Conservation (phyloP, 2,797 vertebrate species). For the Melopsittacus undulatus region DNA sequence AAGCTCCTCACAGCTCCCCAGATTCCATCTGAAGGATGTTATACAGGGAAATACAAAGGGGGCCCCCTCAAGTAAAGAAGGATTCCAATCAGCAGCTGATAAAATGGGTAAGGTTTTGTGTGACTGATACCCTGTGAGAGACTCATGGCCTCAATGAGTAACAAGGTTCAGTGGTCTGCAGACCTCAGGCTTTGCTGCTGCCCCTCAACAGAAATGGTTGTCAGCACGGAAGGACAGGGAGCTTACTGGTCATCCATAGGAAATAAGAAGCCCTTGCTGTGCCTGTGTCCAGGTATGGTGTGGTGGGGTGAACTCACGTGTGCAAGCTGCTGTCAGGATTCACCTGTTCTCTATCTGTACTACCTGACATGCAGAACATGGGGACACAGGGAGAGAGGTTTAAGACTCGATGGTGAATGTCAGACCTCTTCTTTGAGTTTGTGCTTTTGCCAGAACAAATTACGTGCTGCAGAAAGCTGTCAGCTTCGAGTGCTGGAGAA, state of each 20-base stretch:
- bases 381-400: fast-evolving
- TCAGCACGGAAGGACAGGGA: not conserved
- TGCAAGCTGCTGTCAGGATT: not conserved
- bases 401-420: not conserved
- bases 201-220: not conserved
- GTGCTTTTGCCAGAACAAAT: not conserved
- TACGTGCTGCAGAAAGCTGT: not conserved
- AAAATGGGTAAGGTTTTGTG: not conserved
- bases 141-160: not conserved
- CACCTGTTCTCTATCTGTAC: not conserved
- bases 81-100: not conserved
- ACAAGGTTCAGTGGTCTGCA: not conserved
- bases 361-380: not conserved
- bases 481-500: not conserved
- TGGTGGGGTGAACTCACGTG: fast-evolving
- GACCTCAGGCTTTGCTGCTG: not conserved
- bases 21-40: not conserved
- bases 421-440: not conserved
- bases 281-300: not conserved
- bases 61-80: not conserved
- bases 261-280: not conserved
- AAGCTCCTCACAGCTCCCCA: not conserved
- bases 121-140: not conserved
- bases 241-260: not conserved
- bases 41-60: not conserved